Evolutionary conservation across 2,113 vertebrate genomes (phyloP), one percentile per base, ranked within the genome.

Genomic region (Loxodonta africana): DNA sequence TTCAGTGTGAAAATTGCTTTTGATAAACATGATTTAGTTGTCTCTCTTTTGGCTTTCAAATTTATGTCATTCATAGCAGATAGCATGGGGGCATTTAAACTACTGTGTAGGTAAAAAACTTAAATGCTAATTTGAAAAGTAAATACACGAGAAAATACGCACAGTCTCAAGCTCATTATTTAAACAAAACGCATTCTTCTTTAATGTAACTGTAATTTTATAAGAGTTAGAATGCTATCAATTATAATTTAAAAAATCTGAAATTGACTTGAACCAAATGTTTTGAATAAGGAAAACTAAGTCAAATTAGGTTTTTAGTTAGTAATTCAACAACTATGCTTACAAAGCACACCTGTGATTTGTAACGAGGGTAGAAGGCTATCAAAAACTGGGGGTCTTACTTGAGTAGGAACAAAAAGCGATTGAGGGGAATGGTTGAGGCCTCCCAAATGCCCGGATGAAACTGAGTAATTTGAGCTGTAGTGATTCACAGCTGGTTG

Each of bases 371-470:
- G 8, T 63, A 3, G 60, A 84, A 84, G 93, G 25, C 94, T 94
- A 95, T 21, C 2, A 15, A 28, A 95, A 33, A 85, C 4, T 74
- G 14, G 88, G 76, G 30, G 11, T n/a, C 98, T 98, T 98, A 99
- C 99, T 97, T 99, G 99, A 65, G 99, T 99, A 93, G 99, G 99
- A 95, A 99, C 98, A 92, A 99, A 99, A 51, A 99, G 99, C 0
- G 99, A 99, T 1, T 99, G 99, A 51, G 99, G 99, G 0, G 99
- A 99, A 98, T 99, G 99, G 98, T 99, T 99, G 93, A 99, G 99
- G 82, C 99, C 99, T 12, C 98, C 98, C 84, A 99, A 94, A 84
- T 99, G 99, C 20, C 98, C 98, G 37, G 98, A 95, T 1, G 97
- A 85, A 91, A 98, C 67, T 53, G 98, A 96, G 37, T 95, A 37